phyloP scores from a whole-genome alignment of 1,140 invertebrate species.

The Bradysia coprophila region DNA sequence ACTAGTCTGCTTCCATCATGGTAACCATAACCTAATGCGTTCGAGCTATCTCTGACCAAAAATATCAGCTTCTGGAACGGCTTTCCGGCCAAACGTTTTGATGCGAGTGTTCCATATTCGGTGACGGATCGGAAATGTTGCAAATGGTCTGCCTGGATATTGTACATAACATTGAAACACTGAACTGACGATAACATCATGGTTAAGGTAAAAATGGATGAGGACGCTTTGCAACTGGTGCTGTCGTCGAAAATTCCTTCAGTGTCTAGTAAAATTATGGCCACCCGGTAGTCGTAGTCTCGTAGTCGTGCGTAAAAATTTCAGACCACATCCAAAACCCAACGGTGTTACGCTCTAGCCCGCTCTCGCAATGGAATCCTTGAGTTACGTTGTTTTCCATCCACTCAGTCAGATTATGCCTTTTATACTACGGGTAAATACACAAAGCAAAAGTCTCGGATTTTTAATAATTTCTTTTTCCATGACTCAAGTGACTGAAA shows the following conservation, averaged over 20 bases:
- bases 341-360: constrained; percentile 85
- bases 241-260: constrained; percentile 96
- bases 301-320: constrained; percentile 62
- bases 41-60: constrained; percentile 95
- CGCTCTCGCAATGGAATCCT: constrained; percentile 86
- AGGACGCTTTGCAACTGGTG: constrained; percentile 88
- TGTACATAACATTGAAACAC: constrained; percentile 88
- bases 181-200: constrained; percentile 94
- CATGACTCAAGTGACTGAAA: too few species aligned
- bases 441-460: too few species aligned
- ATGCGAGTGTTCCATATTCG: constrained; percentile 85
- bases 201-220: constrained; percentile 88
- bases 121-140: constrained; percentile 91
- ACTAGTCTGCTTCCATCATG: constrained; percentile 74
- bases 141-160: constrained; percentile 91
- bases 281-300: constrained; percentile 63
- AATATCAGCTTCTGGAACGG: constrained; percentile 93
- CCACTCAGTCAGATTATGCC: not conserved
- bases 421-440: not conserved
- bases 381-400: too few species aligned
- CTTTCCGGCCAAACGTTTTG: constrained; percentile 74
- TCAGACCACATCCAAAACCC: constrained; percentile 93
- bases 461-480: too few species aligned
- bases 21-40: constrained; percentile 89
- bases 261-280: constrained; percentile 85